Percentiles rank a stretch among this genome's conserved stretches.
Evolutionary conservation across 2,113 vertebrate species (phyloP).

Genomic region (Pleuronectes platessa): DNA sequence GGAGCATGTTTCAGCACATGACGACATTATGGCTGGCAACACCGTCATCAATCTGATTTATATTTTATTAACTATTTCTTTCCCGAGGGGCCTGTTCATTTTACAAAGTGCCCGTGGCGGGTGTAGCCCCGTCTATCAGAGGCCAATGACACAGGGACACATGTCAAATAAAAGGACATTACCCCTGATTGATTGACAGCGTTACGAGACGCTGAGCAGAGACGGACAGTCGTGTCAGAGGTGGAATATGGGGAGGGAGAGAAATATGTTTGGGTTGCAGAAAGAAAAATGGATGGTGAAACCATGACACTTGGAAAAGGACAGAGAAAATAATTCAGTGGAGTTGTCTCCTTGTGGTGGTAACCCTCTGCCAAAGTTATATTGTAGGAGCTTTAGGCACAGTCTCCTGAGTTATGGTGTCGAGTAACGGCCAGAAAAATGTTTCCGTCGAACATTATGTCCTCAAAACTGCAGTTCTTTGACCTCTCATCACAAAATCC

Average conservation of each 20-base stretch:
- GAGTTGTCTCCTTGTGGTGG: neutral
- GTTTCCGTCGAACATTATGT: neutral
- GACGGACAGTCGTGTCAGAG: conserved; percentile 48
- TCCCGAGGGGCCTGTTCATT: conserved; percentile 64
- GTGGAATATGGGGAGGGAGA: conserved; percentile 18
- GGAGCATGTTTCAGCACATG: conserved; percentile 2
- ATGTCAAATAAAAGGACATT: conserved; percentile 70
- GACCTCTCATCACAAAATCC: neutral
- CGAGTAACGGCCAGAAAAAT: neutral
- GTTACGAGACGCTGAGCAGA: conserved; percentile 45
- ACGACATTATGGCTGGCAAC: conserved; percentile 16
- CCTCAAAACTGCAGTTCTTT: neutral
- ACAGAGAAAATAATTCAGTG: neutral
- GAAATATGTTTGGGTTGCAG: conserved; percentile 10
- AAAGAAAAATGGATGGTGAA: conserved; percentile 4
- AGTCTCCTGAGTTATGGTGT: neutral
- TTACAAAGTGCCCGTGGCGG: conserved; percentile 61
- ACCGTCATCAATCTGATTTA: conserved; percentile 47
- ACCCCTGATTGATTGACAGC: conserved; percentile 65
- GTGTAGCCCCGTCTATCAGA: conserved; percentile 54
- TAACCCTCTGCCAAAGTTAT: neutral
- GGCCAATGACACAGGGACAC: conserved; percentile 68
- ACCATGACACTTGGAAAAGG: conserved; percentile 9
- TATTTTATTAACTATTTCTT: conserved; percentile 61
- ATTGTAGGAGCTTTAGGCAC: neutral